Conservation (phyloP, 2,113 vertebrate genomes). For the Colaptes auratus region DNA sequence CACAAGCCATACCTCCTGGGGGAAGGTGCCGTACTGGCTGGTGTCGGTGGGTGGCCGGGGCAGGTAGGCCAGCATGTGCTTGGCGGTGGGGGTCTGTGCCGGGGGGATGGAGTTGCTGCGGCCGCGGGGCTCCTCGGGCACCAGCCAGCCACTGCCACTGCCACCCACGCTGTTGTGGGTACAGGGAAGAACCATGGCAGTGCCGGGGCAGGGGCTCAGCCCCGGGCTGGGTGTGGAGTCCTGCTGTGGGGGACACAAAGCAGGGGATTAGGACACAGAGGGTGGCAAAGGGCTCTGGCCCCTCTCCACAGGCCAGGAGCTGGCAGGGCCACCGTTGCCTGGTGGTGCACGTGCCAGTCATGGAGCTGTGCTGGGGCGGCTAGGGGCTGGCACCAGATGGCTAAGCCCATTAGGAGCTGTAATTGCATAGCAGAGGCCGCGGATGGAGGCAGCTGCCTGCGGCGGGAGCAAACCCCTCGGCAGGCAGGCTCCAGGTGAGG, state of each 20-base stretch:
- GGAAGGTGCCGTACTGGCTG: slow-evolving; percentile 64
- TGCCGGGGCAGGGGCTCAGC: neutral
- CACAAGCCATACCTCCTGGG: slow-evolving; percentile 59
- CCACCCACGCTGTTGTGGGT: neutral
- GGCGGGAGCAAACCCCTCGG: neutral
- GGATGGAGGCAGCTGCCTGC: neutral
- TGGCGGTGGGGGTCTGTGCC: slow-evolving; percentile 70
- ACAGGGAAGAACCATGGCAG: slow-evolving; percentile 28
- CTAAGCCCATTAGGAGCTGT: slow-evolving; percentile 46
- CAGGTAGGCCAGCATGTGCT: slow-evolving; percentile 79
- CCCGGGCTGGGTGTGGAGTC: neutral
- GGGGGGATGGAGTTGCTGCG: slow-evolving; percentile 79
- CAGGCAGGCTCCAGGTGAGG: neutral
- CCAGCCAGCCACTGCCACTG: neutral
- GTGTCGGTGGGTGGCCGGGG: slow-evolving; percentile 67
- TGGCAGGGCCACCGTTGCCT: fast-evolving
- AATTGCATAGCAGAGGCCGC: neutral
- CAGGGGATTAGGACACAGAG: fast-evolving
- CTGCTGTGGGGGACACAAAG: neutral
- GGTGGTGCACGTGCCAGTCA: fast-evolving
- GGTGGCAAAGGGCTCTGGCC: fast-evolving
- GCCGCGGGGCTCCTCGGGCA: slow-evolving; percentile 24
- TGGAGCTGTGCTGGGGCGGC: neutral
- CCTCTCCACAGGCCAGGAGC: neutral
- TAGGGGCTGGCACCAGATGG: neutral